Conservation (phyloP, 1,140 invertebrate species). For the Dryas iulia region DNA sequence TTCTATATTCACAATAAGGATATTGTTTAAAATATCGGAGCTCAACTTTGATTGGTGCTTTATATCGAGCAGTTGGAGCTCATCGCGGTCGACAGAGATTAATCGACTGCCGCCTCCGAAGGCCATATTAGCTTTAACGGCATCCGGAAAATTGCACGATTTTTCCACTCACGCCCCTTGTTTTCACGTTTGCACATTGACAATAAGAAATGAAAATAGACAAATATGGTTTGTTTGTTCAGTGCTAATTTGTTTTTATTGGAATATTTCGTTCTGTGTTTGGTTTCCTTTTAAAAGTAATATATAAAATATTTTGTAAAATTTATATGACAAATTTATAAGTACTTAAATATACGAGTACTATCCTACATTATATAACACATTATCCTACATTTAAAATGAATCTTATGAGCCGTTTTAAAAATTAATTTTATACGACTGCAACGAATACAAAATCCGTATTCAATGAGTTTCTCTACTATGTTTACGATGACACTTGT, state of each 20-base stretch:
- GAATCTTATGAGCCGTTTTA: neutral
- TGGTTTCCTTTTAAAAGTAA: too few relatives aligned
- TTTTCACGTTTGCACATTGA: conserved; percentile 61
- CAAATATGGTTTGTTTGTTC: conserved; percentile 22
- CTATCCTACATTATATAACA: too few relatives aligned
- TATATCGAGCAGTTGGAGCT: conserved; percentile 61
- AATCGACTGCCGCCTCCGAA: conserved; percentile 63
- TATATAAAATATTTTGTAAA: too few relatives aligned
- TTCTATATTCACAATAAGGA: conserved; percentile 38
- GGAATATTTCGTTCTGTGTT: too few relatives aligned
- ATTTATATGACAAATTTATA: too few relatives aligned
- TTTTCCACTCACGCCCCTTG: conserved; percentile 67
- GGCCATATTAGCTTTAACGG: conserved; percentile 74
- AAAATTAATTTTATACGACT: conserved; percentile 14
- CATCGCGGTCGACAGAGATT: conserved; percentile 71
- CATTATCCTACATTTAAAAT: neutral
- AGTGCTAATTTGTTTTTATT: conserved; percentile 1
- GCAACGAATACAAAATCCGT: conserved; percentile 12
- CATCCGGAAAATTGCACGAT: conserved; percentile 75
- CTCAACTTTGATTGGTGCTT: conserved; percentile 55
- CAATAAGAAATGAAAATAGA: conserved; percentile 49
- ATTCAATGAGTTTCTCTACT: conserved; percentile 17
- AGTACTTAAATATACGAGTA: conserved; percentile 1
- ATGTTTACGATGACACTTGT: conserved; percentile 37
- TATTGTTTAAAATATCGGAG: conserved; percentile 48